A percentile compares a stretch with the other conserved stretches of the same genome.
Evolutionary conservation across 2,888 invertebrate species (phyloP).

Genomic region (Acanthosepion esculentum): DNA sequence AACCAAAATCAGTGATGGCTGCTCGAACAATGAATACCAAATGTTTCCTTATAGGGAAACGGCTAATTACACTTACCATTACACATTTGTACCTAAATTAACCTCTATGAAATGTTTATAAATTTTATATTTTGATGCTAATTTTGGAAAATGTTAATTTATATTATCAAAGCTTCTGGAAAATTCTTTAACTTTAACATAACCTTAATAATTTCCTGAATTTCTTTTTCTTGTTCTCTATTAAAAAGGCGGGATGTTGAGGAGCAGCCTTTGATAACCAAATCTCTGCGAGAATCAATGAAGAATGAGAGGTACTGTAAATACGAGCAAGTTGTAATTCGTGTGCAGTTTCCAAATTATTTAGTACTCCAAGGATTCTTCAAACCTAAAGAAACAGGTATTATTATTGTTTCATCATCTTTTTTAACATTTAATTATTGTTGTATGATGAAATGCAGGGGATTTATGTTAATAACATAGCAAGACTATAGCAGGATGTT

Average conservation of each 20-base stretch:
- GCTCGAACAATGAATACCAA: no score
- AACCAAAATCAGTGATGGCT: no score
- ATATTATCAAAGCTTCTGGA: not conserved
- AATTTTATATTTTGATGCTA: no score
- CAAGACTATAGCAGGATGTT: no score
- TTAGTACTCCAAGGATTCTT: slow-evolving; percentile 91
- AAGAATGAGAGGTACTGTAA: slow-evolving; percentile 80
- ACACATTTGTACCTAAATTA: no score
- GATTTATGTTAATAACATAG: no score
- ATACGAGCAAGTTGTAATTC: slow-evolving; percentile 86
- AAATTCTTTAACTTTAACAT: not conserved
- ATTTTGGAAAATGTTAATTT: no score
- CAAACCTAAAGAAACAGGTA: slow-evolving; percentile 82
- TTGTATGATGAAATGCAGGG: no score
- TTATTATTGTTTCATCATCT: not conserved
- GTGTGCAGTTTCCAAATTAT: slow-evolving; percentile 90
- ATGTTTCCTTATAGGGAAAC: no score
- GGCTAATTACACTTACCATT: no score
- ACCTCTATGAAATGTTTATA: no score
- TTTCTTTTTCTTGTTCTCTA: not conserved
- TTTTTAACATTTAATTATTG: no score
- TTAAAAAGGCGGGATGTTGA: slow-evolving; percentile 78
- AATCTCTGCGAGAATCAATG: slow-evolving; percentile 80
- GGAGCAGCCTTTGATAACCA: slow-evolving; percentile 84
- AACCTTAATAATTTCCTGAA: not conserved